Percentiles rank a stretch among this genome's conserved stretches.
These are phyloP conservation scores for Hirudo medicinalis DNA, from an alignment of 1,140 invertebrate species.

Conservation along the genomic window DNA sequence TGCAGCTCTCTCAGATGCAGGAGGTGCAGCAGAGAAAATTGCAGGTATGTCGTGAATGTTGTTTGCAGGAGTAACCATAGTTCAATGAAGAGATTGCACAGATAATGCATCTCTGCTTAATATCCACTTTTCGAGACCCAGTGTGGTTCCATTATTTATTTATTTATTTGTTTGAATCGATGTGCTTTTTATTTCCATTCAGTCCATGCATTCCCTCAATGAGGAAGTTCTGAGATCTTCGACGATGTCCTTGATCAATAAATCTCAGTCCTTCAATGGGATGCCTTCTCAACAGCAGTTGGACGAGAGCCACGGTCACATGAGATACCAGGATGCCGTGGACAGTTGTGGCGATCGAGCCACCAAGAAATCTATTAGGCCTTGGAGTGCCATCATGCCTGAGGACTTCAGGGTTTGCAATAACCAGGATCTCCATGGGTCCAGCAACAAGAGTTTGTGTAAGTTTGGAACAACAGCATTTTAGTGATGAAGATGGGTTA, in stretches of 20 bases:
- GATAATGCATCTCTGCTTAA: too few species aligned
- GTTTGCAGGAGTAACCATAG: too few species aligned
- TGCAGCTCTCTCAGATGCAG: conserved; percentile 70
- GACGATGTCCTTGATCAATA: background rate
- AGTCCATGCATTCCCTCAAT: too few species aligned
- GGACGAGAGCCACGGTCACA: background rate
- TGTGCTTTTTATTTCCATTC: too few species aligned
- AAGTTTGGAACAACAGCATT: too few species aligned
- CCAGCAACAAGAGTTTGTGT: too few species aligned
- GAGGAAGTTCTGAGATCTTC: background rate
- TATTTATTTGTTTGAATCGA: too few species aligned
- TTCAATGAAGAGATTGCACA: too few species aligned
- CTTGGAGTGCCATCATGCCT: conserved; percentile 4
- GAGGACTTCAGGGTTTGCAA: conserved; percentile 1
- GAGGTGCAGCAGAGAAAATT: conserved; percentile 48
- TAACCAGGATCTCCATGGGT: background rate
- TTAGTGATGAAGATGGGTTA: too few species aligned
- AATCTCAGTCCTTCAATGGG: conserved; percentile 6
- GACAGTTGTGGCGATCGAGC: background rate
- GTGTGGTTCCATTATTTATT: too few species aligned
- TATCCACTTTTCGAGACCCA: too few species aligned
- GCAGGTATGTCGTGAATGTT: background rate
- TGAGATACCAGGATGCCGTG: background rate
- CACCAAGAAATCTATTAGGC: background rate
- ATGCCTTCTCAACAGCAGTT: background rate